Percentiles rank a stretch among this genome's conserved stretches.
Evolutionary conservation across 2,888 invertebrate species (phyloP).

Genomic region (Aleiodes leptofemur): DNA sequence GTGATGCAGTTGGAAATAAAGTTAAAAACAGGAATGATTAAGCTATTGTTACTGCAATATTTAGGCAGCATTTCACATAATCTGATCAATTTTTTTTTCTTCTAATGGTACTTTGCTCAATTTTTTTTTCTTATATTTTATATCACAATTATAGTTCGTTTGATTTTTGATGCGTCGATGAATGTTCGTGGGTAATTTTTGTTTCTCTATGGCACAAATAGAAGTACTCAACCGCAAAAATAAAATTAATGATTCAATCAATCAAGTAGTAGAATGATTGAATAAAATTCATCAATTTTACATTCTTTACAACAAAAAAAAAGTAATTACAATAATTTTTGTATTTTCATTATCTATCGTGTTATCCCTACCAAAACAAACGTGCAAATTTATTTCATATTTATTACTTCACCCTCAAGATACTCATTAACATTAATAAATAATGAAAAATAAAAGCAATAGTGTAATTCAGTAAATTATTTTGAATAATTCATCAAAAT

Average conservation of each 20-base stretch:
- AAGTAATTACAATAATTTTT: too few species aligned
- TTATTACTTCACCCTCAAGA: too few species aligned
- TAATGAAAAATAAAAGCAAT: too few species aligned
- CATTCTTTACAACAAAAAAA: neutral
- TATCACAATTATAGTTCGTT: conserved; percentile 28
- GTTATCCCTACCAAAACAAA: neutral
- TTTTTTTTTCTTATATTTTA: conserved; percentile 6
- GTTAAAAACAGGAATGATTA: too few species aligned
- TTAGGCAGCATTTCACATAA: conserved; percentile 17
- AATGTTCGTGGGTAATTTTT: neutral
- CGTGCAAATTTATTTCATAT: neutral
- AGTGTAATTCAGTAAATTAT: too few species aligned
- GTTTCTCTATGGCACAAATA: conserved; percentile 25
- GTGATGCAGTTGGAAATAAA: too few species aligned
- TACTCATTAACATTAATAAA: too few species aligned
- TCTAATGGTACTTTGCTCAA: neutral
- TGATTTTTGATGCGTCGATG: neutral
- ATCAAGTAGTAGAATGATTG: neutral
- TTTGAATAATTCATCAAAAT: too few species aligned
- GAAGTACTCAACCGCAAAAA: neutral
- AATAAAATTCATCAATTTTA: too few species aligned
- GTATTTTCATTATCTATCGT: too few species aligned
- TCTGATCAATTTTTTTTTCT: neutral
- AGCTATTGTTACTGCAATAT: neutral
- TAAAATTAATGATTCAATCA: neutral